These are phyloP conservation scores for Phrynocephalus vlangalii DNA, from an alignment of 2,797 vertebrate species.

Conservation along the genomic window DNA sequence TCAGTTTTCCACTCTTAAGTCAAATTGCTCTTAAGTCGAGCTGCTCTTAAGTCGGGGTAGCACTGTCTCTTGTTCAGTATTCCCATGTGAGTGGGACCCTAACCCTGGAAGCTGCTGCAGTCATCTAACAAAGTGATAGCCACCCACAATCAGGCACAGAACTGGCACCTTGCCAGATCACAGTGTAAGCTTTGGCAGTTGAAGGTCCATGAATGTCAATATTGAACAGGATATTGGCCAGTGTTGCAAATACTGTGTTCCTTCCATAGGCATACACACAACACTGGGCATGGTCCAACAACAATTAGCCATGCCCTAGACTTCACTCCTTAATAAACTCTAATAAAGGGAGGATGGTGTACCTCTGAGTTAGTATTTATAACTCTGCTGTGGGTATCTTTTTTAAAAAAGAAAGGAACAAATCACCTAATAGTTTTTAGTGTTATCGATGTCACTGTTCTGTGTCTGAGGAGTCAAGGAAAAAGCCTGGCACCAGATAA, in stretches of 20 bases:
- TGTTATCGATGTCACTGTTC: neutral
- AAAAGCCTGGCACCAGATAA: neutral
- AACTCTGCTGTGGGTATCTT: neutral
- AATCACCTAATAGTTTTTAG: too few species aligned
- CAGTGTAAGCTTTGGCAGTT: too few species aligned
- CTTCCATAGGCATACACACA: neutral
- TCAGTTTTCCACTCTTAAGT: too few species aligned
- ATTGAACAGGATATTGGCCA: neutral
- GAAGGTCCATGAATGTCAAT: too few species aligned
- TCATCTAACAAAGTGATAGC: too few species aligned
- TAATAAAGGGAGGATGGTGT: neutral
- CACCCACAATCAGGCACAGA: too few species aligned
- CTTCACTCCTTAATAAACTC: neutral
- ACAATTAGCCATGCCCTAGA: neutral
- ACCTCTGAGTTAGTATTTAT: neutral
- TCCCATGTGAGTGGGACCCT: too few species aligned
- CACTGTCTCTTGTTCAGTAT: too few species aligned
- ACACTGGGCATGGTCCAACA: neutral
- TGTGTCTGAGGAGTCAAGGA: neutral
- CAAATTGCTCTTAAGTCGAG: too few species aligned
- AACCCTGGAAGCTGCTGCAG: too few species aligned
- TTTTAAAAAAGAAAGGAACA: neutral
- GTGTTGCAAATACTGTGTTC: neutral
- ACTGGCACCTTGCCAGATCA: too few species aligned
- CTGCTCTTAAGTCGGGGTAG: too few species aligned